Evolutionary conservation across 1,140 invertebrate species (phyloP).

Genomic region (Cepaea nemoralis): DNA sequence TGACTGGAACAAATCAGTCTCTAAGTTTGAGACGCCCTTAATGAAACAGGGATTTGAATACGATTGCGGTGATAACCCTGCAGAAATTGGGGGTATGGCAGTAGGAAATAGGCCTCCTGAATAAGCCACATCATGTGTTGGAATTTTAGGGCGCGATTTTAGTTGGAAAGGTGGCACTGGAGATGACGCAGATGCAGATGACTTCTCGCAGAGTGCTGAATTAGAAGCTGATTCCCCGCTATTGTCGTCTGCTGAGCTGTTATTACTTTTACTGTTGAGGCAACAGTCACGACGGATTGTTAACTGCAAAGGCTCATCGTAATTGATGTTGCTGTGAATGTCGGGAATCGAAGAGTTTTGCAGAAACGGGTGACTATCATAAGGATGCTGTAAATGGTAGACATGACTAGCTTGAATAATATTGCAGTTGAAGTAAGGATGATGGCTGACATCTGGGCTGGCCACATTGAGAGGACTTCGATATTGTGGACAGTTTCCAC

Average conservation of each 20-base stretch:
- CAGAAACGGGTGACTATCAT: background rate
- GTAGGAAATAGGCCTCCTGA: slow-evolving; percentile 17
- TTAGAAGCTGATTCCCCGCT: background rate
- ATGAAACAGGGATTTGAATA: slow-evolving; percentile 40
- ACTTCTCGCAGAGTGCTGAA: background rate
- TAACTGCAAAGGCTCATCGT: slow-evolving; percentile 50
- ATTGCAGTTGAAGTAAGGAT: background rate
- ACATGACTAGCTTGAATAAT: background rate
- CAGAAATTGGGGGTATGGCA: too few species aligned
- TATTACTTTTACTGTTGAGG: background rate
- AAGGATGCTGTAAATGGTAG: background rate
- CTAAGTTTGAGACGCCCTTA: slow-evolving; percentile 59
- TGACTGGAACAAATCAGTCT: slow-evolving; percentile 59
- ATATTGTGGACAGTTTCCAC: slow-evolving; percentile 6
- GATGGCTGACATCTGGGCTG: background rate
- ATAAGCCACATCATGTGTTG: slow-evolving; percentile 29
- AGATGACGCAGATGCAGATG: slow-evolving; percentile 17
- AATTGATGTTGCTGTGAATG: slow-evolving; percentile 40
- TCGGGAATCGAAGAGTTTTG: slow-evolving; percentile 33
- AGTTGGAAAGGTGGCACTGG: slow-evolving; percentile 55
- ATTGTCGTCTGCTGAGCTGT: slow-evolving; percentile 11
- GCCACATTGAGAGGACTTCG: background rate
- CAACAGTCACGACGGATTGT: slow-evolving; percentile 37
- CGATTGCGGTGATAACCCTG: too few species aligned
- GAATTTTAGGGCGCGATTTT: slow-evolving; percentile 61